Evolutionary conservation across 2,113 vertebrate genomes (phyloP), one percentile per base, ranked within the genome.

Genomic region (Sorex fumeus): DNA sequence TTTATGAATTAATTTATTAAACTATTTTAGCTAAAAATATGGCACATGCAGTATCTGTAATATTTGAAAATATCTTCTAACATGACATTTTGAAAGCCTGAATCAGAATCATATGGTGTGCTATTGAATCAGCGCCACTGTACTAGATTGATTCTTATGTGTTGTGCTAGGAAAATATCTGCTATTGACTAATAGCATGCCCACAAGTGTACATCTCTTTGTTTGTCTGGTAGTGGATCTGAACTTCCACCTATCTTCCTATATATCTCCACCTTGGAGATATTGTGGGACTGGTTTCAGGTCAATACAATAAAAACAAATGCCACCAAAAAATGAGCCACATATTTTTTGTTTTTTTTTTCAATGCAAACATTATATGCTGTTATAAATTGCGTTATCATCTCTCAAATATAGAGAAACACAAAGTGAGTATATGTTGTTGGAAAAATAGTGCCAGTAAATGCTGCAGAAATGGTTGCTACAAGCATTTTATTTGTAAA

Each of bases 61-160:
- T 34, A 36, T 77, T 70, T 76, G 45, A 71, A 77, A 83, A 12
- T 25, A 10, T 1, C 21, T 36, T 71, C 50, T 5, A 28, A 57
- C 80, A 84, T 12, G 80, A 72, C 40, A 23, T 71, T 66, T 71
- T 50, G 40, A 93, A 84, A 5, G 28, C 71, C 64, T 66, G 32
- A 34, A 32, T 62, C 3, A 3, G 25, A 78, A 40, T 30, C 21
- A 4, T 79, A 32, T 3, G 16, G 47, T 77, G 30, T 34, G 40
- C 28, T 2, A 2, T 18, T 34, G 7, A 2, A 13, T 28, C 2
- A 12, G 32, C 4, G 6, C 23, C 0, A 0, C 40, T 28, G 62
- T 8, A 60, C 25, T 27, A 47, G 72, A 60, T 70, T 50, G 40
- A 10, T 2, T 47, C 4, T 18, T 12, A 13, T 50, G 47, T 50